Conservation (phyloP, 2,113 vertebrate species). For the Cervus canadensis region DNA sequence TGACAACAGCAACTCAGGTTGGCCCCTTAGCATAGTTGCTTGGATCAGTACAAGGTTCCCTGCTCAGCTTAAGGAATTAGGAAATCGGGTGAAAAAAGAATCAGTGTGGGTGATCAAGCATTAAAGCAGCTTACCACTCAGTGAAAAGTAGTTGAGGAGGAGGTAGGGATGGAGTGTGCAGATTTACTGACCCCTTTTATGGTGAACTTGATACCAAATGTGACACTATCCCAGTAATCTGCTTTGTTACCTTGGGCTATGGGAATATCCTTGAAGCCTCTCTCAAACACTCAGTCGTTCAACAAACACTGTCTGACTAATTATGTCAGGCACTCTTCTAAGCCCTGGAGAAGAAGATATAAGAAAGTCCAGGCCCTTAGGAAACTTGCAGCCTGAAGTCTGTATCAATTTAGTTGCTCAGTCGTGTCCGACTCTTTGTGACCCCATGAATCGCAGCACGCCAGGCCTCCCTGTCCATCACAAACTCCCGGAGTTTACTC, state of each 20-base stretch:
- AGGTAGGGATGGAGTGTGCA: slow-evolving; percentile 44
- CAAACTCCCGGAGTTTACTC: no score
- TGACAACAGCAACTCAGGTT: not conserved
- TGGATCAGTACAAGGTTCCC: not conserved
- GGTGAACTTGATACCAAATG: slow-evolving; percentile 58
- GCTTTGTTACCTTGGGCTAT: slow-evolving; percentile 36
- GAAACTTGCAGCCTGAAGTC: not conserved
- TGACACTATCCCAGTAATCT: slow-evolving; percentile 55
- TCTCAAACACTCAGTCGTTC: not conserved
- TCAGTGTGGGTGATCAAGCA: slow-evolving; percentile 24
- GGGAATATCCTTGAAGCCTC: slow-evolving; percentile 5
- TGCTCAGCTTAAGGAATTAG: slow-evolving; percentile 17
- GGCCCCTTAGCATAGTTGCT: not conserved
- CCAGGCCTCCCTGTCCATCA: no score
- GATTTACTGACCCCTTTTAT: slow-evolving; percentile 62
- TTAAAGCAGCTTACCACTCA: slow-evolving; percentile 63
- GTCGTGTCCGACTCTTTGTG: no score
- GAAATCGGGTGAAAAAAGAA: not conserved
- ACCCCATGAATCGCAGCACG: no score
- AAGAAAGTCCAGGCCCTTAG: not conserved
- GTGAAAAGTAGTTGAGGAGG: slow-evolving; percentile 51
- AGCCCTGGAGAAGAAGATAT: not conserved
- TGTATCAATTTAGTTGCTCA: not conserved
- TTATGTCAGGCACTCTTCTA: not conserved
- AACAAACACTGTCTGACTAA: not conserved